Base-by-base conservation (phyloP, 2,797 vertebrate genomes). In the Eupleurogrammus muticus region DNA sequence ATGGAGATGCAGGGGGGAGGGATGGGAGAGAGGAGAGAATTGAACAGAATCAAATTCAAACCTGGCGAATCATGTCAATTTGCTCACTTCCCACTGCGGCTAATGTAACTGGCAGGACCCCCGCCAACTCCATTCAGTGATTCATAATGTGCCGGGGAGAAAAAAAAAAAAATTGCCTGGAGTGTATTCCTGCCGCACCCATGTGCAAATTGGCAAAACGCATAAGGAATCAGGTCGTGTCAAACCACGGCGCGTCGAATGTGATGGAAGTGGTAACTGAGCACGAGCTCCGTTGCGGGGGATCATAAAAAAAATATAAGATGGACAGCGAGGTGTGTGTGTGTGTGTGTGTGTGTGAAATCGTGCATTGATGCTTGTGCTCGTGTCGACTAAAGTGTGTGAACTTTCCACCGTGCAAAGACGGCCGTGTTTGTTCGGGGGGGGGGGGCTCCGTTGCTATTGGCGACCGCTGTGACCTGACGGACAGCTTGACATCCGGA, bases 251-350 rank as follows among this genome's bases (percentile, higher is more conserved):
- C 24, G 49, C 63, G 19, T 19, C 35, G 7, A 61, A 58, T 71
- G 69, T 72, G 79, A 86, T 77, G 79, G 75, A 75, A 77, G 87
- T 23, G 49, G 79, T 74, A 78, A 79, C 66, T 24, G 81, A 82
- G 85, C 68, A 54, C 12, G 9, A 67, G 63, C 76, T 66, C 61
- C 23, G 76, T 70, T 56, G 75, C 78, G 64, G 59, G 11, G 38
- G 17, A 20, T 70, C 56, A 75, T 87, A 83, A 90, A 89, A 86
- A 79, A 86, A n/a, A n/a, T n/a, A 83, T 83, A 57, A 77, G 35
- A 52, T 1, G 55, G 28, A 28, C 21, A 49, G 40, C 4, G 0
- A 23, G 32, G 47, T 48, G 54, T 56, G 34, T 16, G 52, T 9
- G 51, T 44, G 61, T 34, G 57, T 50, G 44, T 21, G 7, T 32